A percentile compares a stretch with the other conserved stretches of the same genome.
These are phyloP conservation scores for Adelosebastes latens DNA, from an alignment of 2,797 vertebrate genomes.

Conservation along the genomic window DNA sequence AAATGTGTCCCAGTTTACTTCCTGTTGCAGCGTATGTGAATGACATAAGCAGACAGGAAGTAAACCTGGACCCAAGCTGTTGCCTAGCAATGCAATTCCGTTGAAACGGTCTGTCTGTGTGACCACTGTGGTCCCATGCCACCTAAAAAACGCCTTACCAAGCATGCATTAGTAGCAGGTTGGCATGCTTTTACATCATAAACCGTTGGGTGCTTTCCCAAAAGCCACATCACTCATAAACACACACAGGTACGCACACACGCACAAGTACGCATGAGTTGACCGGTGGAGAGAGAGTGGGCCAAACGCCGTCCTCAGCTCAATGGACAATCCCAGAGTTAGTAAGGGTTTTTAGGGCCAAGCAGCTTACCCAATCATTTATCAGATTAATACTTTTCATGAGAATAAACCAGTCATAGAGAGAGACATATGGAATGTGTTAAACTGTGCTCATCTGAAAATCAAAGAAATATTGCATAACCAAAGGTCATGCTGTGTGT, in stretches of 20 bases:
- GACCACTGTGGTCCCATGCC: constrained; percentile 40
- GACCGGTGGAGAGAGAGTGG: constrained; percentile 49
- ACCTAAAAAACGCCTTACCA: constrained; percentile 32
- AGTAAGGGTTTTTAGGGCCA: constrained; percentile 76
- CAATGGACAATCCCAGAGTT: constrained; percentile 75
- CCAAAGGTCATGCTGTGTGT: constrained; percentile 48
- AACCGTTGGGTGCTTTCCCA: constrained; percentile 70
- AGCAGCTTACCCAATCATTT: constrained; percentile 82
- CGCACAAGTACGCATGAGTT: constrained; percentile 46
- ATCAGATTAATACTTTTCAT: constrained; percentile 82
- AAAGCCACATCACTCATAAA: constrained; percentile 48
- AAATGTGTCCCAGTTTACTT: background rate
- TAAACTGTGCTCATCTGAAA: constrained; percentile 66
- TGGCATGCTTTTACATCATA: constrained; percentile 76
- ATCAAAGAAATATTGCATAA: constrained; percentile 72
- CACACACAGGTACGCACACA: constrained; percentile 11
- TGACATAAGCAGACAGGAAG: background rate
- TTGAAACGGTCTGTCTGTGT: constrained; percentile 13
- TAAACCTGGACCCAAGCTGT: background rate
- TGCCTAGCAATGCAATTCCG: background rate
- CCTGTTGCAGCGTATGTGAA: background rate
- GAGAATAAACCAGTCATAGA: constrained; percentile 79
- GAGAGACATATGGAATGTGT: constrained; percentile 74
- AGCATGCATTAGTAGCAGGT: constrained; percentile 74
- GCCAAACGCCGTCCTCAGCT: constrained; percentile 71